These are phyloP conservation scores for Microctonus hyperodae DNA, from an alignment of 2,888 invertebrate genomes.

Conservation along the genomic window DNA sequence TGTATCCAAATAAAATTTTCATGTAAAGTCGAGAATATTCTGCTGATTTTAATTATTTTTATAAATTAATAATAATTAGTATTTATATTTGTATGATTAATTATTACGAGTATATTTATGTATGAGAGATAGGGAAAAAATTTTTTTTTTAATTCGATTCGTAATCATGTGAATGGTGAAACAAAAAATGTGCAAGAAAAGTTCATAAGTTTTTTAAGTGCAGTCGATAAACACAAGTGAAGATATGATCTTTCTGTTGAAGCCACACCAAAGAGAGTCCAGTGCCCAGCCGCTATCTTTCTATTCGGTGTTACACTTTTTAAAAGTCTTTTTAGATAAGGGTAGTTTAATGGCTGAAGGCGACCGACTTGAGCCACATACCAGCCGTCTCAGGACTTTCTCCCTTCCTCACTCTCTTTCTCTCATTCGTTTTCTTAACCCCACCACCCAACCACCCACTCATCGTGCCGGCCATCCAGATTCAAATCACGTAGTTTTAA, in stretches of 20 bases:
- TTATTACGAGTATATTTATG: neutral
- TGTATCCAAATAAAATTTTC: slow-evolving; percentile 42
- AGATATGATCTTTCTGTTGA: slow-evolving; percentile 46
- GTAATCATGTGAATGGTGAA: neutral
- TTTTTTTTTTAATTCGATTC: neutral
- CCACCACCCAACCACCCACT: neutral
- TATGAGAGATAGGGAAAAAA: neutral
- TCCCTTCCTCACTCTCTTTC: neutral
- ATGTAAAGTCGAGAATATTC: slow-evolving; percentile 10
- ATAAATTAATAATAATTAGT: slow-evolving; percentile 6
- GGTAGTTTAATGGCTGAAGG: slow-evolving; percentile 51
- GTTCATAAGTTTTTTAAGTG: slow-evolving; percentile 40
- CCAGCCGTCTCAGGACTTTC: slow-evolving; percentile 29
- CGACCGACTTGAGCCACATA: slow-evolving; percentile 41
- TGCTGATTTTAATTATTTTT: neutral
- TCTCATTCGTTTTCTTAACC: neutral
- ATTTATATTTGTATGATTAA: slow-evolving; percentile 1
- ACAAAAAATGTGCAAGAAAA: slow-evolving; percentile 24
- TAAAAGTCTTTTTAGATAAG: slow-evolving; percentile 55
- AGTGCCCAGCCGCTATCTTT: slow-evolving; percentile 41
- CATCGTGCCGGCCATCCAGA: slow-evolving; percentile 29
- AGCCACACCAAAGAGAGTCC: slow-evolving; percentile 39
- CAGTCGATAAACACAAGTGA: slow-evolving; percentile 50
- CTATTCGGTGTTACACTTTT: slow-evolving; percentile 52
- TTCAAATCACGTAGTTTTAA: slow-evolving; percentile 43